Evolutionary conservation across 2,888 invertebrate genomes (phyloP), one percentile per base, ranked within the genome.

Genomic region (Drosophila diplacantha): DNA sequence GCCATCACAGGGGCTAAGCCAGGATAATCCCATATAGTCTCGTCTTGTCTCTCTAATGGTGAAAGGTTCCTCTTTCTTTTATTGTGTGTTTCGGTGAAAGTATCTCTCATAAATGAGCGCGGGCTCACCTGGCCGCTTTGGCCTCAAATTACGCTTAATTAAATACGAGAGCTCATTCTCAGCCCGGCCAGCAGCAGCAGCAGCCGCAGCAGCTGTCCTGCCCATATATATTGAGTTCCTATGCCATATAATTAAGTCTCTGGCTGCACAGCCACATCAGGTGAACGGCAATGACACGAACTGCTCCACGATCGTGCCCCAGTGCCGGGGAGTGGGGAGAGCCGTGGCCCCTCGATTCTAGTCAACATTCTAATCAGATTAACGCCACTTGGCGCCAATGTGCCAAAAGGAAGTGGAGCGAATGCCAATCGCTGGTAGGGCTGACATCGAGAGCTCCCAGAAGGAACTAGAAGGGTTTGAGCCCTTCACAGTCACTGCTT

Each of bases 281-380:
- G 80, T 80, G 80, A 80, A 80, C 67, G 80, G 79, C 80, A 74
- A 73, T 73, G 69, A 76, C 78, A 79, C 82, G 81, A 79, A 75
- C 75, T 70, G 66, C 47, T 69, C 63, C 49, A 14, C 52, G 58
- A 67, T 67, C 67, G 68, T 67, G 66, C 59, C 59, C 57, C 57
- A 47, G 9, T 3, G 31, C 11, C 7, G 39, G 9, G 34, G 35
- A 22, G 38, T 20, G 38, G 38, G 26, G 11, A 24, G 41, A 24
- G 35, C 43, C 49, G 26, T 60, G 61, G 51, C 60, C 60, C 41
- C 60, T 34, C 63, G 62, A 62, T 63, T 39, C 63, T 39, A 63
- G 53, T 63, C 63, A 34, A 69, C 79, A 73, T 78, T 81, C 77
- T 81, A 81, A 77, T 77, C 77, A 75, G 81, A 81, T 77, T 81